These are phyloP conservation scores for Ciconia nigra DNA, from an alignment of 2,797 vertebrate genomes.

Conservation along the genomic window DNA sequence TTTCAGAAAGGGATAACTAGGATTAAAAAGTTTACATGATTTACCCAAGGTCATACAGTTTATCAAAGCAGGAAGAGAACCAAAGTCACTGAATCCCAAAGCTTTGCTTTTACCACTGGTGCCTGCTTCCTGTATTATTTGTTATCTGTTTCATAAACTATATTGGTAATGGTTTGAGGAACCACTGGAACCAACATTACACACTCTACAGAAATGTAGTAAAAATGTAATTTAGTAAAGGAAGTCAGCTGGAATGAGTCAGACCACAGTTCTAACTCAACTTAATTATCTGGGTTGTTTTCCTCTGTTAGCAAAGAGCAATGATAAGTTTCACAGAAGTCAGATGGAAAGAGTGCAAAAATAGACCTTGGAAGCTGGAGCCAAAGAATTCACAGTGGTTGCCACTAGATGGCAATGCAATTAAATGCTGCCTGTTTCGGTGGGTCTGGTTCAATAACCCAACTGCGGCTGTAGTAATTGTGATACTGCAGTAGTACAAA, in stretches of 20 bases:
- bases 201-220: slow-evolving; percentile 13
- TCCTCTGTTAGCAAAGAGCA: background rate
- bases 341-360: background rate
- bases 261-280: slow-evolving; percentile 20
- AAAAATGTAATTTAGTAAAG: slow-evolving; percentile 46
- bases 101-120: background rate
- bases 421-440: background rate
- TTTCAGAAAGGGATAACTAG: background rate
- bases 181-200: slow-evolving; percentile 13
- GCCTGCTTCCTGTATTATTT: background rate
- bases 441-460: background rate
- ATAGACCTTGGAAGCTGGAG: background rate
- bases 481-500: background rate
- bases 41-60: background rate
- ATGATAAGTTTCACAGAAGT: slow-evolving; percentile 16
- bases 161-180: background rate
- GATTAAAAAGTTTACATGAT: background rate
- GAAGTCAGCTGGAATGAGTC: slow-evolving; percentile 50
- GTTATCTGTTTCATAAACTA: background rate
- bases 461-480: rapidly evolving
- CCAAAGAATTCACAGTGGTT: background rate
- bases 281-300: slow-evolving; percentile 38
- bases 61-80: background rate
- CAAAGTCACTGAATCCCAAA: background rate
- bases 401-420: slow-evolving; percentile 18